Percentiles rank a stretch among this genome's conserved stretches.
These are phyloP conservation scores for Neelides folsomi DNA, from an alignment of 2,888 invertebrate species.

Conservation along the genomic window DNA sequence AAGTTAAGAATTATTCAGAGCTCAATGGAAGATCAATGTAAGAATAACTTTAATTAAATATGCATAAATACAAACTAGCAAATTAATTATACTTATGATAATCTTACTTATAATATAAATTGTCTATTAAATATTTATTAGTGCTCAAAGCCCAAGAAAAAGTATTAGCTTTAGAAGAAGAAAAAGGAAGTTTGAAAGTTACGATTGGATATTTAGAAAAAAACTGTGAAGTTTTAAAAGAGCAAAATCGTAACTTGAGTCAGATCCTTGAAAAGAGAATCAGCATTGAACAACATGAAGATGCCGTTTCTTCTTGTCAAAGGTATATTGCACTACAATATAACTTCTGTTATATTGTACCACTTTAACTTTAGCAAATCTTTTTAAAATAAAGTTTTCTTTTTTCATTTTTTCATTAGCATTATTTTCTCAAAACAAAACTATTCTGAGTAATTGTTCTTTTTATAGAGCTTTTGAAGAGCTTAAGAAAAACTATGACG, in stretches of 20 bases:
- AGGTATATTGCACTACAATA: no score
- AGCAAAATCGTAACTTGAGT: slow-evolving; percentile 20
- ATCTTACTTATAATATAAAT: neutral
- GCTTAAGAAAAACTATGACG: slow-evolving; percentile 22
- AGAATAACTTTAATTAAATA: neutral
- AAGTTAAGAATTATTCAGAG: slow-evolving; percentile 15
- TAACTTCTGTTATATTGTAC: no score
- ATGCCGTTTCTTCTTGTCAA: slow-evolving; percentile 23
- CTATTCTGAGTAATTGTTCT: no score
- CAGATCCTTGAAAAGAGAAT: slow-evolving; percentile 19
- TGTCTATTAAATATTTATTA: neutral
- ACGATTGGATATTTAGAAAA: slow-evolving; percentile 15
- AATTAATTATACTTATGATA: neutral
- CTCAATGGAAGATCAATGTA: slow-evolving; percentile 22
- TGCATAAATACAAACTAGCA: neutral
- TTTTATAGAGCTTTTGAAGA: slow-evolving; percentile 24
- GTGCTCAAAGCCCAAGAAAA: slow-evolving; percentile 13
- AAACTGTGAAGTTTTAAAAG: slow-evolving; percentile 17
- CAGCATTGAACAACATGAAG: slow-evolving; percentile 26
- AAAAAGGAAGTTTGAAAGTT: slow-evolving; percentile 11
- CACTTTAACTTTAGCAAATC: no score
- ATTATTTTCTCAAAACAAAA: no score
- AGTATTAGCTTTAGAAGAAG: slow-evolving; percentile 20
- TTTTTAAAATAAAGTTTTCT: neutral
- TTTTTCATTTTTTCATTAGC: no score